Percentiles rank a stretch among this genome's conserved stretches.
Evolutionary conservation across 1,140 invertebrate species (phyloP).

Genomic region (Sycobia sp.): DNA sequence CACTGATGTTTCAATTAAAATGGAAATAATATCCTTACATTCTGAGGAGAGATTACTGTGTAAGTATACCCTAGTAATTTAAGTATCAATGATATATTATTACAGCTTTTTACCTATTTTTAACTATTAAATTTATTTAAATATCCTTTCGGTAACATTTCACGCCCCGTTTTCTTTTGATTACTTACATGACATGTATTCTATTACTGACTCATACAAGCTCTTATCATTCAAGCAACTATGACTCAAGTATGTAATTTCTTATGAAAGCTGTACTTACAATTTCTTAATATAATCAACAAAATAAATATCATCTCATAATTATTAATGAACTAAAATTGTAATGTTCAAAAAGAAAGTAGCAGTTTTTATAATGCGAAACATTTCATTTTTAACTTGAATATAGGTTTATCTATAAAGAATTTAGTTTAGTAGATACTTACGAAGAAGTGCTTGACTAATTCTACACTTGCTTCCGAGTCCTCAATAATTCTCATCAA

Average conservation of each 20-base stretch:
- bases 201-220: conserved; percentile 21
- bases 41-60: conserved; percentile 20
- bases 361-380: neutral
- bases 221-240: conserved; percentile 20
- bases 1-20: conserved; percentile 8
- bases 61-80: conserved; percentile 22
- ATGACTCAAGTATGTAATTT: conserved; percentile 8
- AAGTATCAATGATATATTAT: neutral
- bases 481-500: neutral
- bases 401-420: too few species aligned
- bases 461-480: neutral
- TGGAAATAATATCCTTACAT: conserved; percentile 34
- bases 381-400: neutral
- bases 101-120: neutral
- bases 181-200: conserved; percentile 6
- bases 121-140: neutral
- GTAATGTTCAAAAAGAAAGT: neutral
- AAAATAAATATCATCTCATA: neutral
- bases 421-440: too few species aligned
- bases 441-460: too few species aligned
- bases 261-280: neutral
- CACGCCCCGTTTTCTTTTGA: neutral
- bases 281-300: neutral
- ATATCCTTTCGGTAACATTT: neutral
- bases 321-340: neutral